Base-by-base conservation (phyloP, 2,797 vertebrate genomes). In the Gadopsis marmoratus region DNA sequence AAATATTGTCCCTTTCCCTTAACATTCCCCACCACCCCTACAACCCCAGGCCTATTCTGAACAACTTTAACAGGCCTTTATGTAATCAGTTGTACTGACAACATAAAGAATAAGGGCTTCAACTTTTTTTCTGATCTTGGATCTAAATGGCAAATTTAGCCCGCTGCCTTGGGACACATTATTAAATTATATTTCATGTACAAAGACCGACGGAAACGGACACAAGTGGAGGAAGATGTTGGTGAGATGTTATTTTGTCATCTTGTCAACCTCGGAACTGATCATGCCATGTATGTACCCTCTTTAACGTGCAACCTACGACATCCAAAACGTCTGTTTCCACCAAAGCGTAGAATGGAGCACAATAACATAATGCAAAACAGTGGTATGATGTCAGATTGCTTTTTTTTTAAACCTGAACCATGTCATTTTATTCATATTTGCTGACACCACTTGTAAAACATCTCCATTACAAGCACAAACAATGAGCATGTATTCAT, bases 401-500 rank as follows among this genome's bases (percentile, higher is more conserved):
- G 19, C n/a, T 26, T 26, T 26, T 26, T 21, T 48, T 35, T 60
- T 8, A 37, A 41, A 41, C 23, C 14, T 43, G 31, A 64, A 45
- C 68, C 5, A 48, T 66, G 41, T 14, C 37, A 37, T 73, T 45
- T 29, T 37, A 50, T 71, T 66, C 37, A 65, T 29, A 71, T 73
- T 72, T 80, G 33, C 50, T 79, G 33, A 68, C 33, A 61, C 45
- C 51, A 41, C 67, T 79, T 55, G 33, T 17, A 73, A 77, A 84
- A 67, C 58, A 79, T 71, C 61, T 79, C 50, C 7, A 53, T 74
- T 54, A 54, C 39, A 83, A 81, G 79, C 77, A 61, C 39, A 71
- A 35, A 76, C 84, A 85, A 84, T 73, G 64, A 82, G 66, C 63
- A 47, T 67, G 50, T 73, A 71, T 90, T 80, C 79, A 74, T 81